Conservation (phyloP, 2,797 vertebrate species). For the Uromys caudimaculatus region DNA sequence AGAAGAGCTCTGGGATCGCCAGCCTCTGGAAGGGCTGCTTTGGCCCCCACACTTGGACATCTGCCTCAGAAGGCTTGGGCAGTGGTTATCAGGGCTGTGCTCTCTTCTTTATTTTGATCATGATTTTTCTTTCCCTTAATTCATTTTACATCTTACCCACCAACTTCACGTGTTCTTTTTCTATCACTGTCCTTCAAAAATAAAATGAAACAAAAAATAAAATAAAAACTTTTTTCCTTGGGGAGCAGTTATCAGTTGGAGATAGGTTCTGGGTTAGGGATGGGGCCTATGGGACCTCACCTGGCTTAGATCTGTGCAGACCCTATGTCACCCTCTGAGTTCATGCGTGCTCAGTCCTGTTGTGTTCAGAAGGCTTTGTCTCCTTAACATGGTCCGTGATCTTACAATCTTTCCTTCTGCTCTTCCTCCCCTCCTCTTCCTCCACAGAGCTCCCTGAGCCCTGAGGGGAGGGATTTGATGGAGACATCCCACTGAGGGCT, state of each 20-base stretch:
- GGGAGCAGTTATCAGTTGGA: background rate
- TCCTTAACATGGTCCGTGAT: background rate
- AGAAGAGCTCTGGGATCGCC: background rate
- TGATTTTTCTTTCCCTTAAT: background rate
- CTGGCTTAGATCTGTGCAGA: background rate
- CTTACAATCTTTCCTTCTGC: background rate
- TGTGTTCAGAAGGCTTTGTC: background rate
- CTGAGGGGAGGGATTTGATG: background rate
- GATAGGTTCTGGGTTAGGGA: background rate
- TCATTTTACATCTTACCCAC: background rate
- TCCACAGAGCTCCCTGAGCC: background rate
- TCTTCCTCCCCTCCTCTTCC: background rate
- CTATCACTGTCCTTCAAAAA: background rate
- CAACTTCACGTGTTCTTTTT: background rate
- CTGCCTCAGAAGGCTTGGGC: no score
- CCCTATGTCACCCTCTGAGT: background rate
- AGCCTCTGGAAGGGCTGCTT: background rate
- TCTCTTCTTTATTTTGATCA: background rate
- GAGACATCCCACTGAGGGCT: background rate
- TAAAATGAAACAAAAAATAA: background rate
- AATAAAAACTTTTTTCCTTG: background rate
- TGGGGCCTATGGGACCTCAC: no score
- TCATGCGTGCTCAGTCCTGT: background rate
- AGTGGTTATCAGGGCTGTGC: background rate
- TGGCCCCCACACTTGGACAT: background rate